Evolutionary conservation across 2,888 invertebrate genomes (phyloP), one percentile per base, ranked within the genome.

Genomic region (Philonicus albiceps): DNA sequence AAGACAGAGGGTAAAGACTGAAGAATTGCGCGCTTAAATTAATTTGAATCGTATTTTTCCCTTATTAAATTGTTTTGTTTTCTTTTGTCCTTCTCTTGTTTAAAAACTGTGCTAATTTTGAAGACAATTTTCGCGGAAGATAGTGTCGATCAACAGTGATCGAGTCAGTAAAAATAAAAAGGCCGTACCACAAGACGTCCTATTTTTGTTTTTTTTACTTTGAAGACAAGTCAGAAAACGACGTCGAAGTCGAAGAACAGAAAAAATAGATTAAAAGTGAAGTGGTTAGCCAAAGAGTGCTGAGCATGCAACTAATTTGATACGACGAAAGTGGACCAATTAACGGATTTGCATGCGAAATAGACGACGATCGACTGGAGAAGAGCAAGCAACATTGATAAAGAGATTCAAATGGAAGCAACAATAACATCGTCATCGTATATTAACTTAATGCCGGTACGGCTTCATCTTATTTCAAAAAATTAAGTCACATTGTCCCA

Each of bases 321-420:
- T 53, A 31, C 31, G 19, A 37, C 19, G 37, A 83, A 83, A 83
- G 81, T 83, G 81, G 81, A 64, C 55, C 64, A 64, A 37, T 53
- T 83, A 64, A 31, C 81, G 81, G 64, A 64, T 83, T 83, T 83
- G 64, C 64, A 83, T 83, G 19, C 64, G 19, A 64, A 83, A 22
- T 64, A 19, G 30, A 83, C 64, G 34, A 37, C 37, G 81, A 83
- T 64, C 37, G 31, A n/a, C 30, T 83, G 34, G 34, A 37, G 34
- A 13, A 19, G 34, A 34, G 22, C 31, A 80, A n/a, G n/a, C 34
- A 19, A 11, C 16, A 8, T 30, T 49, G 78, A 78, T 78, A 53
- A 27, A 31, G 40, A 76, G 16, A 40, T 78, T 22, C 78, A 78
- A 78, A 78, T 78, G 78, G 43, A 37, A 78, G 13, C 27, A 27